Percentiles rank a stretch among this genome's conserved stretches.
Conservation (phyloP, 2,888 invertebrate genomes). For the Dryomyza anilis region DNA sequence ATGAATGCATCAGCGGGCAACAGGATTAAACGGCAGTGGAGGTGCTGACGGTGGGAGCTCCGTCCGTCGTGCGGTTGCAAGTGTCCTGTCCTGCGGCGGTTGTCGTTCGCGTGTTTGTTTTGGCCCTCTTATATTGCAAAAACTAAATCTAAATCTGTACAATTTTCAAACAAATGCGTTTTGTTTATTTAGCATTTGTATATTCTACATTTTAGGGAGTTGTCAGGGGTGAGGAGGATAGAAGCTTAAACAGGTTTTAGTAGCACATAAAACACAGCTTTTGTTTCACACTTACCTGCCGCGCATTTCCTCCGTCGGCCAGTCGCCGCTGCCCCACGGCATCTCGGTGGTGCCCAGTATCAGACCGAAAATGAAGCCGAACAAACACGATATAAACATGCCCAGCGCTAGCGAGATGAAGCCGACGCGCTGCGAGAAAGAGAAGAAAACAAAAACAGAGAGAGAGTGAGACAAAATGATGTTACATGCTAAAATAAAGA, state of each 20-base stretch:
- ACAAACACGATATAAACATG: constrained; percentile 74
- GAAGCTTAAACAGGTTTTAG: too few relatives aligned
- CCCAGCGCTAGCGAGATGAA: constrained; percentile 73
- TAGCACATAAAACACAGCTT: too few relatives aligned
- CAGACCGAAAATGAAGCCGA: constrained; percentile 81
- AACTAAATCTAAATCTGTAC: too few relatives aligned
- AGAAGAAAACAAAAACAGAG: background rate
- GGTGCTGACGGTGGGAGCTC: too few relatives aligned
- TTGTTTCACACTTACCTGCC: constrained; percentile 64
- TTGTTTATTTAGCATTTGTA: too few relatives aligned
- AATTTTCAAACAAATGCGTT: background rate
- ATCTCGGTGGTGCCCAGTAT: constrained; percentile 74
- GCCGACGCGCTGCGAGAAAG: constrained; percentile 66
- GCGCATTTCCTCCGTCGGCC: constrained; percentile 82
- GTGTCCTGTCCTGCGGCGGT: too few relatives aligned
- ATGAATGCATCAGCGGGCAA: background rate
- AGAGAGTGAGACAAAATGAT: background rate
- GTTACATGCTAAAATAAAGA: too few relatives aligned
- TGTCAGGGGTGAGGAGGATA: too few relatives aligned
- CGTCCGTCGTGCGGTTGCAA: too few relatives aligned
- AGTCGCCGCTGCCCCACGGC: constrained; percentile 77
- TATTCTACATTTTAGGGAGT: too few relatives aligned
- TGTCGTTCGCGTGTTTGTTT: too few relatives aligned
- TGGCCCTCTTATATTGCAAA: too few relatives aligned
- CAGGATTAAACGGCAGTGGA: background rate